A percentile compares a stretch with the other conserved stretches of the same genome.
Conservation (phyloP, 2,113 vertebrate genomes). For the Corynorhinus townsendii region DNA sequence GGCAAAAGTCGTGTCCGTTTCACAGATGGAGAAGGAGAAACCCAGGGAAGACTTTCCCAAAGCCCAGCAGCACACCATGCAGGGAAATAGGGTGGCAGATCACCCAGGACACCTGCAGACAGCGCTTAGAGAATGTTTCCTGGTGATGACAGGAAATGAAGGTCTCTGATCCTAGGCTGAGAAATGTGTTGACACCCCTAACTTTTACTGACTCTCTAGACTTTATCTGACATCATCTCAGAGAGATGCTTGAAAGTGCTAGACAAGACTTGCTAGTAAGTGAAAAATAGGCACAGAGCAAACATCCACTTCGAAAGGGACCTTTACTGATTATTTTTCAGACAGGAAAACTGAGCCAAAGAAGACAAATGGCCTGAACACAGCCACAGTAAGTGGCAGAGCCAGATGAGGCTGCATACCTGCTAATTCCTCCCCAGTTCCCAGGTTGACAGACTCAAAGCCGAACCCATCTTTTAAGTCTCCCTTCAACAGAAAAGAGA, state of each 20-base stretch:
- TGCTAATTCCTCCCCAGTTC: background rate
- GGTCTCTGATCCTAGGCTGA: background rate
- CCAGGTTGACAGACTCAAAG: background rate
- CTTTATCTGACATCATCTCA: background rate
- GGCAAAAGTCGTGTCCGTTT: background rate
- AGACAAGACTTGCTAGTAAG: background rate
- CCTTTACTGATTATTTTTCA: background rate
- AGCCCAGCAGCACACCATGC: fast-evolving
- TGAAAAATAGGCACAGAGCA: background rate
- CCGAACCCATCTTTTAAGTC: background rate
- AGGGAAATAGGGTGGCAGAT: background rate
- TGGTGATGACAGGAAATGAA: background rate
- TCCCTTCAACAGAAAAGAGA: conserved; percentile 49
- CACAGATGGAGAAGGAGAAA: background rate
- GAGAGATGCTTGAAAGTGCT: background rate
- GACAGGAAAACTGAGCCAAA: background rate
- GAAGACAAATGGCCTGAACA: background rate
- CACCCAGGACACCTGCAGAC: background rate
- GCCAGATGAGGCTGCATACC: background rate
- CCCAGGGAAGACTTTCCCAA: background rate
- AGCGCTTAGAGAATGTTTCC: background rate
- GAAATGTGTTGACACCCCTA: background rate
- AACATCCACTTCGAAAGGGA: background rate
- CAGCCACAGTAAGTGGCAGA: background rate
- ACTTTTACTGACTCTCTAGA: background rate